These are phyloP conservation scores for Odontophorus gujanensis DNA, from an alignment of 2,113 vertebrate genomes.

Conservation along the genomic window DNA sequence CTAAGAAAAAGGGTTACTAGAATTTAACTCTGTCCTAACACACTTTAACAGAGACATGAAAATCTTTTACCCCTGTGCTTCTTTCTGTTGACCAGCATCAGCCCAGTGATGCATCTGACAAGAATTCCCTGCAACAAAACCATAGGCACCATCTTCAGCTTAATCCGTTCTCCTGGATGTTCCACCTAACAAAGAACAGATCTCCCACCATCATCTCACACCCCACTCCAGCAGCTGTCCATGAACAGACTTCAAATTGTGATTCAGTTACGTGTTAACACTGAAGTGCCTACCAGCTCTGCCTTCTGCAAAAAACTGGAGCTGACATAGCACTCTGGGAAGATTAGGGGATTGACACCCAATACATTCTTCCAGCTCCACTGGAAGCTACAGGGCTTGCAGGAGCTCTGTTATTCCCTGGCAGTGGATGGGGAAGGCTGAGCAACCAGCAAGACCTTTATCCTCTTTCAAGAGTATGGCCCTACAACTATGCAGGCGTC, in stretches of 20 bases:
- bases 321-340: not conserved
- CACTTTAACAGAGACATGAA: not conserved
- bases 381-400: not conserved
- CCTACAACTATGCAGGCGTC: not conserved
- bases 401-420: not conserved
- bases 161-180: too few species aligned
- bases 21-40: not conserved
- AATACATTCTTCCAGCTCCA: not conserved
- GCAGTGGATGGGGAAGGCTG: not conserved
- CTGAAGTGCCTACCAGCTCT: not conserved
- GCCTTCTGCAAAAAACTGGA: not conserved
- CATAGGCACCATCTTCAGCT: not conserved
- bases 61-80: not conserved
- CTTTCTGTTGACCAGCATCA: not conserved
- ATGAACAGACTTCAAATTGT: not conserved
- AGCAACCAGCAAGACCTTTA: not conserved
- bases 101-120: rapidly evolving
- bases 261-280: not conserved
- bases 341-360: too few species aligned
- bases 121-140: not conserved
- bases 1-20: not conserved
- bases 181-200: not conserved
- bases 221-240: not conserved
- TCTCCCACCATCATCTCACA: not conserved
- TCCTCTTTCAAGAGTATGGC: rapidly evolving